Conservation (phyloP, 2,888 invertebrate species). For the Cryptosula pallasiana region DNA sequence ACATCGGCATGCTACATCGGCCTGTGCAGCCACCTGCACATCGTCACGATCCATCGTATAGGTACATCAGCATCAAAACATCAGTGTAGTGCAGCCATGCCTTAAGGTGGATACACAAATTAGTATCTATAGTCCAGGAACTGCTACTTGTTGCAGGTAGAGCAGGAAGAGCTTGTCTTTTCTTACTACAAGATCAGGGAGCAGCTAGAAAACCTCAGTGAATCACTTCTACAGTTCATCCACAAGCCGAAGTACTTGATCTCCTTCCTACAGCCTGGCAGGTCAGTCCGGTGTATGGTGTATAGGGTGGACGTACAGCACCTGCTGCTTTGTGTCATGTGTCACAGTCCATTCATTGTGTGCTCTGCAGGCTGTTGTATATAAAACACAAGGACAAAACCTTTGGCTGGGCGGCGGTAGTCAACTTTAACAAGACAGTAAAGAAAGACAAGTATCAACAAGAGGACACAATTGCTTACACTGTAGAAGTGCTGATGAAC, state of each 20-base stretch:
- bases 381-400: slow-evolving; percentile 66
- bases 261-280: slow-evolving; percentile 89
- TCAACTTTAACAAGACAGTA: slow-evolving; percentile 77
- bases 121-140: too few relatives aligned
- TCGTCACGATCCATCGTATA: too few relatives aligned
- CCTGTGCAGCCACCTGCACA: too few relatives aligned
- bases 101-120: too few relatives aligned
- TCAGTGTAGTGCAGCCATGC: too few relatives aligned
- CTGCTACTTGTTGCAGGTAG: slow-evolving; percentile 61
- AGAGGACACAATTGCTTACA: slow-evolving; percentile 54
- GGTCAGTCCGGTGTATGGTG: slow-evolving; percentile 58
- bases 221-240: slow-evolving; percentile 72
- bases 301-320: slow-evolving; percentile 64
- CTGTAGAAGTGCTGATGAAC: slow-evolving; percentile 78
- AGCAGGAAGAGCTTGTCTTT: slow-evolving; percentile 69
- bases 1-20: too few relatives aligned
- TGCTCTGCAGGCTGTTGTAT: slow-evolving; percentile 5
- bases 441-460: slow-evolving; percentile 33
- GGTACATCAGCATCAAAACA: too few relatives aligned
- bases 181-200: slow-evolving; percentile 79
- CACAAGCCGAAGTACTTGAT: slow-evolving; percentile 81
- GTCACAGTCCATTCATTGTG: too few relatives aligned
- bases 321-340: slow-evolving; percentile 94
- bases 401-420: slow-evolving; percentile 94
- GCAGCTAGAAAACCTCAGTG: slow-evolving; percentile 69